These are phyloP conservation scores for Crotalus horridus DNA, from an alignment of 2,113 vertebrate genomes.

Conservation along the genomic window DNA sequence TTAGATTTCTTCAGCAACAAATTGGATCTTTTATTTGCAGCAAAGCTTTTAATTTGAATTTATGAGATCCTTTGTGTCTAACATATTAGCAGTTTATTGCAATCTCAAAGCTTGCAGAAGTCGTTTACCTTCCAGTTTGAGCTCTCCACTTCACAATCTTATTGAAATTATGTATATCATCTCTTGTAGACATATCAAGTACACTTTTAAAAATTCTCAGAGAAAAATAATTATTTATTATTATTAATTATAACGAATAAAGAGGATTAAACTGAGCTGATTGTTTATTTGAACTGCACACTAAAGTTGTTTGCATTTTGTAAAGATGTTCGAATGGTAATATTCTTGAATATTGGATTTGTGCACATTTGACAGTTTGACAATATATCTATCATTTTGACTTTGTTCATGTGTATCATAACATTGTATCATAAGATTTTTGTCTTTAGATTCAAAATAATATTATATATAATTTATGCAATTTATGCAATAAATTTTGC, in stretches of 20 bases:
- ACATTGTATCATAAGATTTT: not conserved
- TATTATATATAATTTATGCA: not conserved
- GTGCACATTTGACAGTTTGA: not conserved
- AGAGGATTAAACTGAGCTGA: conserved; percentile 8
- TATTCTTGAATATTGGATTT: conserved; percentile 5
- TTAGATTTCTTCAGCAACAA: conserved; percentile 32
- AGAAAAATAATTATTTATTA: conserved; percentile 16
- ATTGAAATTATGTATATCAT: conserved; percentile 25
- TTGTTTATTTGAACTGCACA: conserved; percentile 31
- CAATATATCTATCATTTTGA: not conserved
- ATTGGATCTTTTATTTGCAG: conserved; percentile 13
- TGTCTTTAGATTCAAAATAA: not conserved
- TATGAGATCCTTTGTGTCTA: conserved; percentile 23
- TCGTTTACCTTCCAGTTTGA: conserved; percentile 28
- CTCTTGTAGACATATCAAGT: conserved; percentile 10
- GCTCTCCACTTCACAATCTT: not conserved
- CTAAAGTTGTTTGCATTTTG: not conserved
- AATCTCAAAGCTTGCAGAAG: not conserved
- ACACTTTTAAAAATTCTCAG: conserved; percentile 19
- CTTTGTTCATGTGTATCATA: not conserved
- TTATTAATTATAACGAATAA: not conserved
- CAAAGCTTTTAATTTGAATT: conserved; percentile 43
- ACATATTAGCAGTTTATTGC: conserved; percentile 38
- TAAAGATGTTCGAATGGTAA: not conserved
- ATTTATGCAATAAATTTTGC: no score